Evolutionary conservation across 2,113 vertebrate genomes (phyloP).

Genomic region (Vulpes ferrilata): DNA sequence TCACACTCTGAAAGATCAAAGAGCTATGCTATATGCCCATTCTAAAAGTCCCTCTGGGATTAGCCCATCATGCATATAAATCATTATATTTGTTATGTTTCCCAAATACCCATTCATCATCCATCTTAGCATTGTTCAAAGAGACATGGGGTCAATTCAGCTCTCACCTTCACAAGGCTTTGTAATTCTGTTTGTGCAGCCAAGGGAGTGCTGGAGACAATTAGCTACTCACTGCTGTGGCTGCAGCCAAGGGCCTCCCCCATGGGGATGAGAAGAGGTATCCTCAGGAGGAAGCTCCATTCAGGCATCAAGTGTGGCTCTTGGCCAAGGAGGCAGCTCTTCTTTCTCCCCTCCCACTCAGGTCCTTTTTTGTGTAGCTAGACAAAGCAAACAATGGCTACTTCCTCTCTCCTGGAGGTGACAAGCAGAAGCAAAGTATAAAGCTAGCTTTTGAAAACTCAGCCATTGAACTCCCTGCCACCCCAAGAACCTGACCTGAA

Average conservation of each 20-base stretch:
- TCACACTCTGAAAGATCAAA: slow-evolving; percentile 71
- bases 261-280: background rate
- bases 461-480: slow-evolving; percentile 45
- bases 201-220: background rate
- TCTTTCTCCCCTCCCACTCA: slow-evolving; percentile 24
- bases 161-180: background rate
- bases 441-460: slow-evolving; percentile 65
- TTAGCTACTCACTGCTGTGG: slow-evolving; percentile 16
- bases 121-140: slow-evolving; percentile 40
- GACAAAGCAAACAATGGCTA: slow-evolving; percentile 71
- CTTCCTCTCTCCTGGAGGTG: background rate
- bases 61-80: slow-evolving; percentile 71
- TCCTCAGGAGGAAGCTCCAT: slow-evolving; percentile 23
- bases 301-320: background rate
- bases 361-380: slow-evolving; percentile 52
- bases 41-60: slow-evolving; percentile 50
- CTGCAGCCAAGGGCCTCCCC: slow-evolving; percentile 40
- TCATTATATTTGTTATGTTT: slow-evolving; percentile 62
- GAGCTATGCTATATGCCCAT: slow-evolving; percentile 30
- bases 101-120: slow-evolving; percentile 49
- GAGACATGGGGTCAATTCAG: background rate
- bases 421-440: slow-evolving; percentile 6
- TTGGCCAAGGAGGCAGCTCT: background rate
- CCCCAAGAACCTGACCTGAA: slow-evolving; percentile 68
- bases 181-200: background rate